Percentiles rank a stretch among this genome's conserved stretches.
Conservation (phyloP, 2,797 vertebrate genomes). For the Phoebastria nigripes region DNA sequence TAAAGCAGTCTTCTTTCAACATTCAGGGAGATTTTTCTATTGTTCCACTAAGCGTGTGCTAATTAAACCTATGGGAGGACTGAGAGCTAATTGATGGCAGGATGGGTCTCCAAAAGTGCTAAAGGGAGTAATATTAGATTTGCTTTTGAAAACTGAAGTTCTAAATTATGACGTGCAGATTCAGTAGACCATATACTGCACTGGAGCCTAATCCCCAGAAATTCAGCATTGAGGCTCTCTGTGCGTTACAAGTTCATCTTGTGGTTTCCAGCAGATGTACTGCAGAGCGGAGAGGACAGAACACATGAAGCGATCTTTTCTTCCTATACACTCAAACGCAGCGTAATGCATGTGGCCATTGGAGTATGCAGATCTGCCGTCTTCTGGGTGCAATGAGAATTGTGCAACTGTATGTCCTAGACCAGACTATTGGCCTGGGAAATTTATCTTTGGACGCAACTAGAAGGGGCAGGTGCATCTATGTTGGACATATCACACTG, state of each 20-base stretch:
- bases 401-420: accelerated
- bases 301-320: not conserved
- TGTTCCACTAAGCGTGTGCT: not conserved
- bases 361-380: not conserved
- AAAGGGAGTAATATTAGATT: not conserved
- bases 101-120: not conserved
- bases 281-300: not conserved
- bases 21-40: not conserved
- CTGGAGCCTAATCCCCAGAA: not conserved
- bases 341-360: accelerated
- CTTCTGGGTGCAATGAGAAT: not conserved
- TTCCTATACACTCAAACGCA: not conserved
- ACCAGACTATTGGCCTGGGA: not conserved
- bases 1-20: not conserved
- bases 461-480: too few relatives aligned
- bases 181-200: not conserved
- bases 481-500: accelerated
- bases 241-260: not conserved
- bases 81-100: slow-evolving; percentile 8
- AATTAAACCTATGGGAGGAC: slow-evolving; percentile 46
- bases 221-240: accelerated
- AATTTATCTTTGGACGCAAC: not conserved
- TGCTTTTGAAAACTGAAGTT: not conserved
- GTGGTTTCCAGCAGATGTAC: not conserved
- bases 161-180: not conserved